These are phyloP conservation scores for Irena cyanogastra DNA, from an alignment of 2,113 vertebrate genomes.

Conservation along the genomic window DNA sequence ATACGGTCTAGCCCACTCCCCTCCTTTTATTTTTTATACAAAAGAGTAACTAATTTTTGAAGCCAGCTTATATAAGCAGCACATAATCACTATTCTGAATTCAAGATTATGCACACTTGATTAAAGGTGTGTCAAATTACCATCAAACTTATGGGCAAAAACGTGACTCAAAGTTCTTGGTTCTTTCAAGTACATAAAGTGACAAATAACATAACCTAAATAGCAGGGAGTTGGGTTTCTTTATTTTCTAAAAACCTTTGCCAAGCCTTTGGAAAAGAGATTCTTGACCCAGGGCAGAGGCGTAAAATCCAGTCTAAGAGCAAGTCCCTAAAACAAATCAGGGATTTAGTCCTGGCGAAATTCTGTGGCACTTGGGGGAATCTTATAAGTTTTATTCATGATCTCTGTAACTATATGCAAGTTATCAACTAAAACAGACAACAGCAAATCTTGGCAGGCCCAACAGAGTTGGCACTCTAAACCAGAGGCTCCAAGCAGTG, in stretches of 20 bases:
- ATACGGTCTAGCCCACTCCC: fast-evolving
- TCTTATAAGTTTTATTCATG: fast-evolving
- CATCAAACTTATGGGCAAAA: not conserved
- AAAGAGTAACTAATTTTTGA: not conserved
- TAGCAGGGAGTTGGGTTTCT: fast-evolving
- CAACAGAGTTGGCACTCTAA: fast-evolving
- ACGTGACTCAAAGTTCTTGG: fast-evolving
- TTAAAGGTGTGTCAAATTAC: not conserved
- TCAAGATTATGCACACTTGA: not conserved
- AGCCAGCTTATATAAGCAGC: not conserved
- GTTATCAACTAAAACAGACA: fast-evolving
- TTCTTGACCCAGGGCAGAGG: not conserved
- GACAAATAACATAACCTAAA: not conserved
- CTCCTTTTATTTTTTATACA: not conserved
- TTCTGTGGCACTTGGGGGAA: fast-evolving
- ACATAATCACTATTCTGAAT: not conserved
- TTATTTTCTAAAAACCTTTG: not conserved
- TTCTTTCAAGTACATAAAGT: not conserved
- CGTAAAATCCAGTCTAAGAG: not conserved
- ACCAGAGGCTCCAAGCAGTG: not conserved
- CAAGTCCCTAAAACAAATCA: not conserved
- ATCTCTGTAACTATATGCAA: fast-evolving
- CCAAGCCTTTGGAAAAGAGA: not conserved
- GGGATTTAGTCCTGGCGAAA: not conserved
- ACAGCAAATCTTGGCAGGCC: fast-evolving